Base-by-base conservation (phyloP, 2,113 vertebrate species). In the Nycticryphes semicollaris region DNA sequence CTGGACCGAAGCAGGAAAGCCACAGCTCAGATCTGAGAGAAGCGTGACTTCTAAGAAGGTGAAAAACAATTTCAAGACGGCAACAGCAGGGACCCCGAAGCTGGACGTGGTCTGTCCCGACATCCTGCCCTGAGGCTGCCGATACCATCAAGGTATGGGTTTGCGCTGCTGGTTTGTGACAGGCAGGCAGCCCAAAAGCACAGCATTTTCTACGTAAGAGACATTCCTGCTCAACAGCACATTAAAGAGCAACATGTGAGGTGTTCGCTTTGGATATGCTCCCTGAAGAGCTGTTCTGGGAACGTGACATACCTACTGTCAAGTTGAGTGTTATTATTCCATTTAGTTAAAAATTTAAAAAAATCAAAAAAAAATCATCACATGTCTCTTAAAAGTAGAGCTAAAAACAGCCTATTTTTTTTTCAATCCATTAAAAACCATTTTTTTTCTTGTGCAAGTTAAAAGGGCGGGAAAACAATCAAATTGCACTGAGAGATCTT, bases 61-160 rank as follows among this genome's bases (percentile, higher is more conserved):
- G 35, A 54, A 78, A 94, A n/a, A 10, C 16, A 68, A n/a, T 19
- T n/a, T n/a, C 24, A 41, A 37, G 75, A 14, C 6, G 47, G 37
- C 12, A 11, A 41, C 4, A 78, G 30, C 14, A 23, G 18, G 18
- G 7, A 7, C 17, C 35, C 7, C 1, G 0, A 39, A 53, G 35
- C 20, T 4, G 16, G 8, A 3, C 2, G 0, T 13, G 47, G 47
- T n/a, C 37, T 12, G 15, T 63, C 53, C 57, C 15, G 28, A 14
- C 7, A 62, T 3, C 68, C 33, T 12, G 3, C 53, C n/a, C 62
- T 30, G 31, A 30, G 21, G 10, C 1, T 28, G 51, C 31, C 0
- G 0, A 8, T 27, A 22, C 23, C 43, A 27, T 47, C 33, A 67
- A 30, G 43, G 18, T 7, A 51, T 31, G 31, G 37, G 51, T 76